phyloP scores from a whole-genome alignment of 2,888 invertebrate genomes.

The Phymatocera aterrima region DNA sequence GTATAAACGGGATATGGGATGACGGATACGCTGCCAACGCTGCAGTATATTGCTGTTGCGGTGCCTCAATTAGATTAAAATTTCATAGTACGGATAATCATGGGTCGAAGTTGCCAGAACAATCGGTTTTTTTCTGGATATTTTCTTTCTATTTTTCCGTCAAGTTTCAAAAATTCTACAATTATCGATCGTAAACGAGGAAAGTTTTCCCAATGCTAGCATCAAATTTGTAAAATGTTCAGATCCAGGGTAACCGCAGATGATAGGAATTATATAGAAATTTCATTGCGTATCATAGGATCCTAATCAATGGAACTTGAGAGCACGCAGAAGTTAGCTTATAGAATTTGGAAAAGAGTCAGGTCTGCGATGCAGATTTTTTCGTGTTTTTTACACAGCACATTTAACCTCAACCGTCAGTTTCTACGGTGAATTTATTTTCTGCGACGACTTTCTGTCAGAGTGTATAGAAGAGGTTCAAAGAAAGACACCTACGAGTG shows the following conservation, averaged over 20 bases:
- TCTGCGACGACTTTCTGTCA: background rate
- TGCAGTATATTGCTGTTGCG: too few species aligned
- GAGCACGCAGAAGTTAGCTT: background rate
- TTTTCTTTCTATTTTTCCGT: background rate
- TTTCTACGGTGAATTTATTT: slow-evolving; percentile 1
- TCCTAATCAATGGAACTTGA: background rate
- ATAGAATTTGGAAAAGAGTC: background rate
- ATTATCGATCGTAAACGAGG: too few species aligned
- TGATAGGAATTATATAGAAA: background rate
- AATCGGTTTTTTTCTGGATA: too few species aligned
- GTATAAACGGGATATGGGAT: background rate
- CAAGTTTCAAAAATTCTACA: background rate
- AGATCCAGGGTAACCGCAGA: background rate
- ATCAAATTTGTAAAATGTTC: too few species aligned
- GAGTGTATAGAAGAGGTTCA: background rate
- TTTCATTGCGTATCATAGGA: background rate
- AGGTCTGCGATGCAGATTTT: too few species aligned
- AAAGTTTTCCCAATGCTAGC: too few species aligned
- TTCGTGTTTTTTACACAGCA: background rate
- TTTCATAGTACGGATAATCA: too few species aligned
- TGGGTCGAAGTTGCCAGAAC: too few species aligned
- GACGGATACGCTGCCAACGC: background rate
- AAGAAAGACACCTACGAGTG: slow-evolving; percentile 28
- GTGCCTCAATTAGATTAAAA: too few species aligned
- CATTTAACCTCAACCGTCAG: background rate